Conservation (phyloP, 2,797 vertebrate species). For the Dryobates pubescens region DNA sequence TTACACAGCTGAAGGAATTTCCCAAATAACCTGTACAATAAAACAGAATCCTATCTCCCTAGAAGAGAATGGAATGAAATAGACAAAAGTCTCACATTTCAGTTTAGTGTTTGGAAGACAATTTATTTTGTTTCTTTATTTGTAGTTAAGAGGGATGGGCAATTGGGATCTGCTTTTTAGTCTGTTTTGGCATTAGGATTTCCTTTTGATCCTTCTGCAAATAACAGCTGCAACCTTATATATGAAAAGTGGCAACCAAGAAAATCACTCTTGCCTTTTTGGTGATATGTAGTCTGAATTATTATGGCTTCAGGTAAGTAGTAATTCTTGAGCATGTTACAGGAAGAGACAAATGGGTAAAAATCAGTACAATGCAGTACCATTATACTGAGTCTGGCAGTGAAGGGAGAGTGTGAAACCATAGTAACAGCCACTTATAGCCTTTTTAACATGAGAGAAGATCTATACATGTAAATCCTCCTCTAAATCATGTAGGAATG, state of each 20-base stretch:
- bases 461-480: not conserved
- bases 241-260: not conserved
- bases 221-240: not conserved
- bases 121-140: not conserved
- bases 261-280: not conserved
- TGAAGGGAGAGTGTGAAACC: not conserved
- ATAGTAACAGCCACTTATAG: conserved; percentile 4
- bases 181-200: not conserved
- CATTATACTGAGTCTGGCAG: not conserved
- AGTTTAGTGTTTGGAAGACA: not conserved
- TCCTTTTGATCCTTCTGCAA: not conserved
- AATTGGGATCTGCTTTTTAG: not conserved
- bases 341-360: not conserved
- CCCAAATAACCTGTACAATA: not conserved
- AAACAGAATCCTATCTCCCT: not conserved
- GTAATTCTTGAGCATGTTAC: not conserved
- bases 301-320: not conserved
- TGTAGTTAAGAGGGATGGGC: not conserved
- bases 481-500: not conserved
- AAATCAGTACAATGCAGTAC: not conserved
- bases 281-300: not conserved
- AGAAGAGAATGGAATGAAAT: not conserved
- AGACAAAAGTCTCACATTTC: not conserved
- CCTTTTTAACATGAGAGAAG: not conserved
- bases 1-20: not conserved